phyloP scores from a whole-genome alignment of 2,113 vertebrate species.

The Phalacrocorax carbo region DNA sequence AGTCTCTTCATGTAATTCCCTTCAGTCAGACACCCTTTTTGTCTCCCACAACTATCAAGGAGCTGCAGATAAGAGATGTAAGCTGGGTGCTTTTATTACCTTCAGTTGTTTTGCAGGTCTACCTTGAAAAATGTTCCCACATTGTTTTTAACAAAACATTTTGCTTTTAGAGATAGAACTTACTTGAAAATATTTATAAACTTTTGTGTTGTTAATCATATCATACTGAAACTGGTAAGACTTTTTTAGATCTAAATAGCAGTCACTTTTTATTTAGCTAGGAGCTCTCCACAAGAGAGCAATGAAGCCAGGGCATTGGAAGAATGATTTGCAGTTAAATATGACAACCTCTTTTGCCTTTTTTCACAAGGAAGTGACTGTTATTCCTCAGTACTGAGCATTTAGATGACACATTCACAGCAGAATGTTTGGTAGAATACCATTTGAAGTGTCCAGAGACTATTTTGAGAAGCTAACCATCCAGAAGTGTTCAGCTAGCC shows the following conservation, averaged over 20 bases:
- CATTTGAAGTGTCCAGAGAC: background rate
- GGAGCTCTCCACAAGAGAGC: background rate
- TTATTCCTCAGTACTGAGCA: background rate
- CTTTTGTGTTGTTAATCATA: background rate
- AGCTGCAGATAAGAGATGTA: background rate
- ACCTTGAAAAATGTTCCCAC: background rate
- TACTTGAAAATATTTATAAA: background rate
- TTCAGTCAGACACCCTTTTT: background rate
- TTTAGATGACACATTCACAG: background rate
- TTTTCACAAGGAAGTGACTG: background rate
- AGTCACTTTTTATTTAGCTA: background rate
- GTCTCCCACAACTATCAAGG: background rate
- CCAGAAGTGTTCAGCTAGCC: background rate
- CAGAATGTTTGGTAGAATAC: background rate
- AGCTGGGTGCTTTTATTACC: background rate
- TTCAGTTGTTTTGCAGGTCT: background rate
- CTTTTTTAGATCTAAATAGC: background rate
- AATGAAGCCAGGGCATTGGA: background rate
- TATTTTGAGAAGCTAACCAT: background rate
- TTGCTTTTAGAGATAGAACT: background rate
- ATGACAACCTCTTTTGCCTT: background rate
- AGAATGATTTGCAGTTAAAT: background rate
- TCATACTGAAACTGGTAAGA: background rate
- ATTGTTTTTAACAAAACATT: background rate
- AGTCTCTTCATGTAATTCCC: too few species aligned